Conservation (phyloP, 2,113 vertebrate genomes). For the Sciurus niger region DNA sequence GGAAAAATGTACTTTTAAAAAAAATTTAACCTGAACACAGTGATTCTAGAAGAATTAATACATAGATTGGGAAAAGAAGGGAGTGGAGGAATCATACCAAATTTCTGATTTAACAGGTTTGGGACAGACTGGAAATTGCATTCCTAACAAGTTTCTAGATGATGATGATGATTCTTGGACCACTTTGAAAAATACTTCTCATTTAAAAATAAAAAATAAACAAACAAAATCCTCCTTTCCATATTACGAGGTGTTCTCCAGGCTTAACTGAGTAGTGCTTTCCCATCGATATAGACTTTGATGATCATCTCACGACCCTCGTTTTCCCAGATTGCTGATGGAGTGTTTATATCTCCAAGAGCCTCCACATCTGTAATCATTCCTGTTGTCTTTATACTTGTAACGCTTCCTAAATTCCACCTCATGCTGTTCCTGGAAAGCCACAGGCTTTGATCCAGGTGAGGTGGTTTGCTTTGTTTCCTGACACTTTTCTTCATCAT, state of each 20-base stretch:
- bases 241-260: not conserved
- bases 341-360: not conserved
- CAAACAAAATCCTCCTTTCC: not conserved
- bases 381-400: too few relatives aligned
- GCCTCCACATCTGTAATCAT: not conserved
- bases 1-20: not conserved
- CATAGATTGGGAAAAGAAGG: not conserved
- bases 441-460: not conserved
- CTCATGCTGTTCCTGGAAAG: not conserved
- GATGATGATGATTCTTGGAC: not conserved
- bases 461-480: not conserved
- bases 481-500: not conserved
- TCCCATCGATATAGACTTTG: not conserved
- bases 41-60: not conserved
- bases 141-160: not conserved
- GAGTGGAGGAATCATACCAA: not conserved
- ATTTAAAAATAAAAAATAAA: not conserved
- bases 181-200: not conserved
- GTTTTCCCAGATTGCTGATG: not conserved
- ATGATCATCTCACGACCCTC: too few relatives aligned
- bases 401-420: not conserved
- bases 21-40: not conserved
- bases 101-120: not conserved
- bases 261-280: not conserved
- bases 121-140: not conserved